These are phyloP conservation scores for Malurus leucopterus DNA, from an alignment of 2,797 vertebrate genomes.

Conservation along the genomic window DNA sequence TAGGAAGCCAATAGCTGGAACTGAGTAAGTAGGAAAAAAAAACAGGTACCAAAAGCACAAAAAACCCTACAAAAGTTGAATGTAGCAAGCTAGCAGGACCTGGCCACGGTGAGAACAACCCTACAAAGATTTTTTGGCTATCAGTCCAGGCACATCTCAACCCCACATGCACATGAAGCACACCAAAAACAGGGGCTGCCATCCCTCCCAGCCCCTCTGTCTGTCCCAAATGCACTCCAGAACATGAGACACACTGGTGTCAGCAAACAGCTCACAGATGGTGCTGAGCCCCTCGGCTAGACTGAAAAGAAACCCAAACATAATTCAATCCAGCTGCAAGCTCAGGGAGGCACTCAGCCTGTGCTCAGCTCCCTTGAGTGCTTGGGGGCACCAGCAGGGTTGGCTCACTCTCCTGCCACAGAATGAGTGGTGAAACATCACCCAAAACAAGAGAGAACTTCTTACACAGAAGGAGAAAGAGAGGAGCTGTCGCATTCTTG, in stretches of 20 bases:
- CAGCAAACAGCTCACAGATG: background rate
- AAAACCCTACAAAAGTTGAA: background rate
- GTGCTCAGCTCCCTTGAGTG: background rate
- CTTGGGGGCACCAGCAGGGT: background rate
- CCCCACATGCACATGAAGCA: fast-evolving
- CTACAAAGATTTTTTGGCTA: background rate
- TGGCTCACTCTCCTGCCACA: background rate
- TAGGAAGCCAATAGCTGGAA: background rate
- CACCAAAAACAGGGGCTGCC: too few relatives aligned
- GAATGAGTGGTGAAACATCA: background rate
- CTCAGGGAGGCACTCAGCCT: background rate
- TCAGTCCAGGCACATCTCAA: background rate
- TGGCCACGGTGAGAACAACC: background rate
- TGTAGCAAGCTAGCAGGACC: background rate
- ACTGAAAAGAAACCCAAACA: background rate
- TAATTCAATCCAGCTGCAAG: conserved; percentile 13
- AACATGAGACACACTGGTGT: fast-evolving
- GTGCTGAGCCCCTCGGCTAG: background rate
- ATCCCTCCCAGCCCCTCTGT: background rate
- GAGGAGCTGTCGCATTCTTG: background rate
- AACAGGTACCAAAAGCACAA: background rate
- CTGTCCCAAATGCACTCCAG: background rate
- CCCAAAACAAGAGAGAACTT: background rate
- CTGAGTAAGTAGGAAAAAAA: background rate
- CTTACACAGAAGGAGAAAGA: background rate